A percentile compares a stretch with the other conserved stretches of the same genome.
phyloP scores from a whole-genome alignment of 2,113 vertebrate genomes.

The Bettongia penicillata region DNA sequence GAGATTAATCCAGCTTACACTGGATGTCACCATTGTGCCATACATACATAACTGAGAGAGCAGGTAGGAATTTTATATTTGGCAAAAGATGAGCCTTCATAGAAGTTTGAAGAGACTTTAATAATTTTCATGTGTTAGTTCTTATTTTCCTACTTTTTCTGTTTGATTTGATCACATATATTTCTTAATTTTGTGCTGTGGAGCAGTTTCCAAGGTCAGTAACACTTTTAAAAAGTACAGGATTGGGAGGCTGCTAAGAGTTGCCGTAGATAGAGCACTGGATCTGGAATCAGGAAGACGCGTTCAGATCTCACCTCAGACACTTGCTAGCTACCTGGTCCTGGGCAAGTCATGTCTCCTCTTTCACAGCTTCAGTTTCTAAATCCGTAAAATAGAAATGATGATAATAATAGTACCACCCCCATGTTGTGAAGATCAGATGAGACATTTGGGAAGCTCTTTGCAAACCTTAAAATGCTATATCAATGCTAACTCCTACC shows the following conservation, averaged over 20 bases:
- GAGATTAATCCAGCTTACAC: constrained; percentile 74
- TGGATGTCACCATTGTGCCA: constrained; percentile 81
- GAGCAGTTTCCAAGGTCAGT: not conserved
- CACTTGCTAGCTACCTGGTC: not conserved
- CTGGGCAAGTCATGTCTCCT: not conserved
- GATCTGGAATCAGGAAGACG: not conserved
- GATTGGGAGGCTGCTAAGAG: not conserved
- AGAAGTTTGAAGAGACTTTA: fast-evolving
- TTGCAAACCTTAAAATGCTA: not conserved
- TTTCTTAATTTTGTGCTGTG: not conserved
- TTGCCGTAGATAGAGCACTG: not conserved
- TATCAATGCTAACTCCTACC: not conserved
- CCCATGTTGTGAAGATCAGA: not conserved
- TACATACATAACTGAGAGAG: not conserved
- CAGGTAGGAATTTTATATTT: constrained; percentile 9
- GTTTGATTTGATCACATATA: not conserved
- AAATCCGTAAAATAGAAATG: not conserved
- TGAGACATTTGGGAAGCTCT: not conserved
- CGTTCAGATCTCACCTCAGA: not conserved
- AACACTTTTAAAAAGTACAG: not conserved
- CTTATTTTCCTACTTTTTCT: not conserved
- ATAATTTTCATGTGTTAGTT: too few relatives aligned
- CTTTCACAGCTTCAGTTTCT: not conserved
- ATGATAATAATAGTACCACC: not conserved
- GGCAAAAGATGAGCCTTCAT: not conserved